Percentiles rank a stretch among this genome's conserved stretches.
phyloP scores from a whole-genome alignment of 1,140 invertebrate species.

The Coelopa frigida region DNA sequence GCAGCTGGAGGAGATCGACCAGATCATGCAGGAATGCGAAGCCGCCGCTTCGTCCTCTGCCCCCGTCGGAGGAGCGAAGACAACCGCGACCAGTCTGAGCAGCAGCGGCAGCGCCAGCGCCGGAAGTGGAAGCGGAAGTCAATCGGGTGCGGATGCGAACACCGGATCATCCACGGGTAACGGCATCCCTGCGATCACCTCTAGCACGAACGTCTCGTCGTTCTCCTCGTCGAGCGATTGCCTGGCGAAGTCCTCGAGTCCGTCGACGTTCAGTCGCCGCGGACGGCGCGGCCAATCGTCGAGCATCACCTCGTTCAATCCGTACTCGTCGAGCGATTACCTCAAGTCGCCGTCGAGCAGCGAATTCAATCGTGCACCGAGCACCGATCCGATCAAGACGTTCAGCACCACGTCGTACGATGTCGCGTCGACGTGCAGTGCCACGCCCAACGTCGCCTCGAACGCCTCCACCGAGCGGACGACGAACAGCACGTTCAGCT shows the following conservation, averaged over 20 bases:
- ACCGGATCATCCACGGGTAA: background rate
- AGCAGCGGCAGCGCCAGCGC: slow-evolving; percentile 15
- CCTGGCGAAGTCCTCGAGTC: slow-evolving; percentile 40
- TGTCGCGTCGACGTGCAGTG: slow-evolving; percentile 30
- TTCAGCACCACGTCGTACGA: slow-evolving; percentile 44
- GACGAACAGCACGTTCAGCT: slow-evolving; percentile 20
- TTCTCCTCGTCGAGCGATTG: slow-evolving; percentile 42
- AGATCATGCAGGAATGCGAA: slow-evolving; percentile 43
- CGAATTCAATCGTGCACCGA: slow-evolving; percentile 37
- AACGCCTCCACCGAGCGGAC: too few relatives aligned
- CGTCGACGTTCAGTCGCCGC: slow-evolving; percentile 25
- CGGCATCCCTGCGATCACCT: slow-evolving; percentile 16
- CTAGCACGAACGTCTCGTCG: slow-evolving; percentile 34
- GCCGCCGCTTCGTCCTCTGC: slow-evolving; percentile 1
- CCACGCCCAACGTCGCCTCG: slow-evolving; percentile 27
- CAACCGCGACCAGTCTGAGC: slow-evolving; percentile 6
- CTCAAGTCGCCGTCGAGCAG: slow-evolving; percentile 43
- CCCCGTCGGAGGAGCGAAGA: slow-evolving; percentile 4
- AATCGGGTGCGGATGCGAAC: background rate
- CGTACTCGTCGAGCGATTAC: slow-evolving; percentile 42
- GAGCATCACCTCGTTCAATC: slow-evolving; percentile 43
- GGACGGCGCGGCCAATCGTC: slow-evolving; percentile 33
- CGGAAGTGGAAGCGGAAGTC: background rate
- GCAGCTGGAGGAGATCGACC: slow-evolving; percentile 38
- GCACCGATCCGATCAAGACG: slow-evolving; percentile 44